Evolutionary conservation across 2,113 vertebrate genomes (phyloP), one percentile per base, ranked within the genome.

Genomic region (Pteruthius melanotis): DNA sequence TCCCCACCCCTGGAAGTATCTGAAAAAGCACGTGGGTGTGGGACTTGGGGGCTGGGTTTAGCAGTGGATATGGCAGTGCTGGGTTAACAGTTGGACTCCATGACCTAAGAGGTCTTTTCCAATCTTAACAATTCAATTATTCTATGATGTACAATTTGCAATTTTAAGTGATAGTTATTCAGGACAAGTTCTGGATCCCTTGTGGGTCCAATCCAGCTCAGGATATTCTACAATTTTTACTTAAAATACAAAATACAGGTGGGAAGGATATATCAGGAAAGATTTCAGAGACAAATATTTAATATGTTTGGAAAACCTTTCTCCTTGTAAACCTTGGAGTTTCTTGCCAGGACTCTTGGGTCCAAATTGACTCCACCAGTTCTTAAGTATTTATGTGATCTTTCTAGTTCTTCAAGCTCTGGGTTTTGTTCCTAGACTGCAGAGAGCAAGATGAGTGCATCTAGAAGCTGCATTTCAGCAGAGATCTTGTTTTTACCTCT

Each of bases 101-200:
- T 19, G 7, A 11, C 9, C 15, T 31, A 18, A 35, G 17, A 19
- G 12, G 7, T 42, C 22, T 33, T 42, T 39, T 59, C 52, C 44
- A 65, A 7, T 1, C 33, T 30, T 39, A 37, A 8, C 7, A 37
- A 45, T n/a, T 52, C 17, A 18, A 7, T 27, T 10, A 10, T 52
- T 27, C 44, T 42, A 0, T 16, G 18, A 63, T 21, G 18, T 16
- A 23, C 5, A 13, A 5, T 50, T 70, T 0, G 0, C 10, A 52
- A 37, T 9, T 42, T 54, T 37, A 57, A 7, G 12, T 26, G 59
- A 13, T 11, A 24, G 22, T 53, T 70, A 50, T 15, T 11, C 26
- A 27, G 31, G 13, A 33, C 6, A 40, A 2, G 3, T 6, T 57
- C 60, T 60, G 52, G 7, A 13, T 50, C 15, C 7, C 13, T 14